A percentile compares a stretch with the other conserved stretches of the same genome.
These are phyloP conservation scores for Carollia perspicillata DNA, from an alignment of 2,113 vertebrate genomes.

Conservation along the genomic window DNA sequence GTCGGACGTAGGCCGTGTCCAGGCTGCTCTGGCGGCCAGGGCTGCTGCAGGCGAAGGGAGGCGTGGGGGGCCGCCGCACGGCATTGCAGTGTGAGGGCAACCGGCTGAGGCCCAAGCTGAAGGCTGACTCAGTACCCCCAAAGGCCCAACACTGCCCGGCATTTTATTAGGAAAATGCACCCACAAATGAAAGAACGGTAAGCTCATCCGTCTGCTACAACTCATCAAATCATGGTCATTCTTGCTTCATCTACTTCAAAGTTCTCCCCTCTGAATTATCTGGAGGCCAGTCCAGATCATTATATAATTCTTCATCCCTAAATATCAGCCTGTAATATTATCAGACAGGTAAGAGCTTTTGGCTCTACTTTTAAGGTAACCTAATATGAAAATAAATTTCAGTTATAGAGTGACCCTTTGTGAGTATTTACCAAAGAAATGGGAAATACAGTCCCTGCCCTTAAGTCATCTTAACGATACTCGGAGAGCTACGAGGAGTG, in stretches of 20 bases:
- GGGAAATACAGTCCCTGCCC: neutral
- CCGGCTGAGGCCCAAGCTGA: neutral
- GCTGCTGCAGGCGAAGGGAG: neutral
- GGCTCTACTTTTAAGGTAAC: conserved; percentile 13
- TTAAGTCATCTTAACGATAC: neutral
- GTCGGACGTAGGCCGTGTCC: neutral
- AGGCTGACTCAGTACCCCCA: neutral
- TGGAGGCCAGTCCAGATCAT: neutral
- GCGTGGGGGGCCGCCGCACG: neutral
- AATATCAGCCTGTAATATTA: neutral
- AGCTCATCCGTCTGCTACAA: neutral
- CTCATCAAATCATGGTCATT: neutral
- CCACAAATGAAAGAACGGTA: neutral
- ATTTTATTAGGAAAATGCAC: neutral
- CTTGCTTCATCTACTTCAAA: neutral
- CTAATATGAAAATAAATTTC: neutral
- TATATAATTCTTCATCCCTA: neutral
- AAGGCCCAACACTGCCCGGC: neutral
- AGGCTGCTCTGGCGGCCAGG: neutral
- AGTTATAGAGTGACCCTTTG: neutral
- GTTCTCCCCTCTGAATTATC: neutral
- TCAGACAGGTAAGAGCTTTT: neutral
- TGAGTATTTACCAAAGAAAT: neutral
- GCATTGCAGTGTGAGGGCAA: neutral
- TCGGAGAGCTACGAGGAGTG: neutral